Evolutionary conservation across 2,888 invertebrate species (phyloP), one percentile per base, ranked within the genome.

Genomic region (Philonicus albiceps): DNA sequence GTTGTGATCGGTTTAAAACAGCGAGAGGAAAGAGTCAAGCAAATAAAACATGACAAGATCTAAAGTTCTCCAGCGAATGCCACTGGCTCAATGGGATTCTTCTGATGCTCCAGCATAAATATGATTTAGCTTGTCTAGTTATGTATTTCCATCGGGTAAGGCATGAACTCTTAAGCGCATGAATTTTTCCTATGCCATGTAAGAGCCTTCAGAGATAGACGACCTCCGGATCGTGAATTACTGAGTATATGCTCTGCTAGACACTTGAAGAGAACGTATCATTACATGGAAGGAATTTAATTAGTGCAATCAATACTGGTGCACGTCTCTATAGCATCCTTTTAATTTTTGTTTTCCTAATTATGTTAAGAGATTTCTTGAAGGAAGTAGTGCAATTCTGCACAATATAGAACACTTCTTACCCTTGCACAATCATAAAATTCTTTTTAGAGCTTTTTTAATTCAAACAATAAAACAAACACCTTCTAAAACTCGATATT

Each of bases 91-190:
- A 75, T n/a, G 43, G 76, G 22, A 5, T 40, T n/a, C 40, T 40
- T 40, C 76, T 40, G 19, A 7, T 40, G 40, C 75, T 75, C 75
- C 19, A 11, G 75, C 75, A 76, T 40, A 76, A 76, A 76, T 76
- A 76, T 76, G 76, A 76, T 76, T 76, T 76, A 40, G 40, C 76
- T 76, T 13, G 22, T 37, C n/a, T 76, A 49, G 49, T 49, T 49
- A 49, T 49, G 49, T 49, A 49, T 49, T n/a, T 19, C n/a, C 49
- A n/a, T 49, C n/a, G 49, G n/a, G 49, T 49, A 40, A 19, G n/a
- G 43, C 13, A 16, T 43, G 27, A 76, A 40, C 40, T 76, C 40
- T 37, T 19, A 22, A 40, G 40, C 16, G 31, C 19, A 40, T 76
- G 37, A 40, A 40, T 31, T 76, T 76, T 40, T 40, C 16, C 76